phyloP scores from a whole-genome alignment of 2,113 vertebrate genomes.

The Heterotilapia buettikoferi region DNA sequence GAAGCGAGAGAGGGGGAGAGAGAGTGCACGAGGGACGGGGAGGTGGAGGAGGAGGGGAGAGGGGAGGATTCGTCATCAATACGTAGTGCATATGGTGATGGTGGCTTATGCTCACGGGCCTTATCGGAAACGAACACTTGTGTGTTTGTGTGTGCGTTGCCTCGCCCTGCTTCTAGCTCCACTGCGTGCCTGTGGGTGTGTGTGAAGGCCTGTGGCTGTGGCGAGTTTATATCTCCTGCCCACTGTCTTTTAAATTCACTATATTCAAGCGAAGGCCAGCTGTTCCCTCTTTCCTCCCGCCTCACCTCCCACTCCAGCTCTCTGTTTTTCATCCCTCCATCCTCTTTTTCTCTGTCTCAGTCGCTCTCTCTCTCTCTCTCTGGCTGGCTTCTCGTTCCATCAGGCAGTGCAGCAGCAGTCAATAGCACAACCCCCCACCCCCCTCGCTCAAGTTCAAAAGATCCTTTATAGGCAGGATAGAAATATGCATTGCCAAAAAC shows the following conservation, averaged over 20 bases:
- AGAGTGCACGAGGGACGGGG: neutral
- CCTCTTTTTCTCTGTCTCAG: neutral
- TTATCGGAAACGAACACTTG: conserved; percentile 3
- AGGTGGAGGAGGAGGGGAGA: neutral
- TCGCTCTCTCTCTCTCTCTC: neutral
- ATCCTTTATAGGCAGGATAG: conserved; percentile 50
- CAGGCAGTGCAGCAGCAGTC: conserved; percentile 60
- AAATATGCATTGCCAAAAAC: conserved; percentile 62
- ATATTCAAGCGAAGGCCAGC: conserved; percentile 51
- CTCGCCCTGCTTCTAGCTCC: neutral
- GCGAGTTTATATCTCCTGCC: conserved; percentile 30
- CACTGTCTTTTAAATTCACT: conserved; percentile 47
- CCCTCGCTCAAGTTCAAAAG: conserved; percentile 47
- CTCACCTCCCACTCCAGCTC: conserved; percentile 29
- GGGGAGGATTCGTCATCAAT: conserved; percentile 29
- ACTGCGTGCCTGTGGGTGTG: neutral
- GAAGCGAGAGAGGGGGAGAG: neutral
- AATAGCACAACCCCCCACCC: conserved; percentile 8
- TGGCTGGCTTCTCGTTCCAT: conserved; percentile 27
- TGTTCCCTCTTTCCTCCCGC: conserved; percentile 26
- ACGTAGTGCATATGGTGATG: conserved; percentile 18
- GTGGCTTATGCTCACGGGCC: neutral
- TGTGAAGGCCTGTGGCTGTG: conserved; percentile 16
- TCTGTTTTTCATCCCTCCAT: conserved; percentile 24
- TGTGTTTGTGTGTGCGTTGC: neutral